Base-by-base conservation (phyloP, 1,140 invertebrate species). In the Aleiodes sp. region DNA sequence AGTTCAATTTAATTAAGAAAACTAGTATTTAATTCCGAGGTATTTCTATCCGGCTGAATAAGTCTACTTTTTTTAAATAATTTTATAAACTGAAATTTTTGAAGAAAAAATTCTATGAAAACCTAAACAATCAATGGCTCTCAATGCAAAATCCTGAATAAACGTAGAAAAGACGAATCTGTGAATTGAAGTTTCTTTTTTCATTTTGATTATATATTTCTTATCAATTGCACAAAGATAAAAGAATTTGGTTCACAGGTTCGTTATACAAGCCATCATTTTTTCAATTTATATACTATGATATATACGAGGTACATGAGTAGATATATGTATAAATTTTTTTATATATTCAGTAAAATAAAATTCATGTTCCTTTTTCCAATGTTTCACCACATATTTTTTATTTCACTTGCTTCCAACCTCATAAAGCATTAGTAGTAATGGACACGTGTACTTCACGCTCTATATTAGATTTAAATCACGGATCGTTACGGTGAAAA, bases 291-390 rank as follows among this genome's bases (percentile, higher is more conserved):
- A n/a, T n/a, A n/a, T n/a, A n/a, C n/a, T n/a, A n/a, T n/a, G n/a
- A 35, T 10, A 35, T 24, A 52, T 52, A 52, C 16, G 26, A 21
- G 21, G 19, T 52, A 52, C 46, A 21, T 52, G 21, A 52, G 26
- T 52, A 52, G 10, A 52, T 52, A 52, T 24, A 52, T 3, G 10
- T 52, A 52, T 24, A 21, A 52, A n/a, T n/a, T n/a, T 52, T 52
- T 52, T 52, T 52, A 21, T 52, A 52, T 52, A 52, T 52, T 52
- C 16, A 52, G 46, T 52, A 52, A 6, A 52, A 52, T 52, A 52
- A 52, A 24, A 52, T 24, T 24, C 21, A 52, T 52, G 46, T 46
- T 46, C 26, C 26, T 52, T 52, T 52, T 52, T 52, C 46, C 1
- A 24, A n/a, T n/a, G n/a, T 52, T 21, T 52, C n/a, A 6, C 14